Evolutionary conservation across 2,113 vertebrate genomes (phyloP), one percentile per base, ranked within the genome.

Genomic region (Sula dactylatra): DNA sequence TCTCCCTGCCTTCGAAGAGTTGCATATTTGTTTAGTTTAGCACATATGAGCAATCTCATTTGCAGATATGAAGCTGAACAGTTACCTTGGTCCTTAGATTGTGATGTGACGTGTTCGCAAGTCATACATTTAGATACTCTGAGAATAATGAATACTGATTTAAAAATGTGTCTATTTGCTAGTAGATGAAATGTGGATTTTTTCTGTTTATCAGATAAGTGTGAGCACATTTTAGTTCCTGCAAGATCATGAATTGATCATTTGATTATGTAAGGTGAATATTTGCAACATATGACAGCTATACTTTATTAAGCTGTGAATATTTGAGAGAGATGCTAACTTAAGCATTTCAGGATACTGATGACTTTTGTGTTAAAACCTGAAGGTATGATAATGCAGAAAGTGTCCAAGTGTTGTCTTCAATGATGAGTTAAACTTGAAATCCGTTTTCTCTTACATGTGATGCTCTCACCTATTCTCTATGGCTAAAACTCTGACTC

Each of bases 51-150:
- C 47, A 32, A 29, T 9, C 24, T 80, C 27, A 49, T 88, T 65
- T 50, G 32, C 34, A 83, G 72, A 12, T 64, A 24, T 26, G 45
- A 85, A 82, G 40, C 4, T 11, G 2, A 83, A 84, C 13, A 11
- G 7, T 78, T 74, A 29, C 38, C 13, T 67, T 58, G 6, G 61
- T 73, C 65, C 22, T 82, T 64, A 69, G 50, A 10, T 20, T 65
- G 50, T 27, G 29, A 32, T 54, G 62, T 8, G 22, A 59, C 1
- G 2, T 7, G 17, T 55, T 26, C 1, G 0, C 0, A 3, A 77
- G 29, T 64, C 9, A 13, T 21, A 7, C 16, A 4, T 77, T 84
- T 54, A 76, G 12, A 36, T 72, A 61, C 21, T 31, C 18, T 74
- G 76, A 69, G 27, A 83, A 67, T 45, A 59, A 54, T 24, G 21